Percentiles rank a stretch among this genome's conserved stretches.
Evolutionary conservation across 2,113 vertebrate genomes (phyloP).

Genomic region (Ceuthmochares aereus): DNA sequence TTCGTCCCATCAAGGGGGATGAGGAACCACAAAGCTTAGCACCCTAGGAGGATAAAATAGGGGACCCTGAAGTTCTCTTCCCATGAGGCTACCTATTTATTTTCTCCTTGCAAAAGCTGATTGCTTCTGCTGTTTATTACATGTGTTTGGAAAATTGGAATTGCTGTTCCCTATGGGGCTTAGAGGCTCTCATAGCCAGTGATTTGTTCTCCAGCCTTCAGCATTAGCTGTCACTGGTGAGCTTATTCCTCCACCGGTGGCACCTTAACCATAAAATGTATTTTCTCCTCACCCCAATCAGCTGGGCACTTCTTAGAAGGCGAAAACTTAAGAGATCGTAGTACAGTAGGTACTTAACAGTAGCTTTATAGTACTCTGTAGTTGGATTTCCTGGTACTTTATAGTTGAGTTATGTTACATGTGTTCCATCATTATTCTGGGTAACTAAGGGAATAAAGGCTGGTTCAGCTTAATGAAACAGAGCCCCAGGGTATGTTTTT

Average conservation of each 20-base stretch:
- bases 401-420: neutral
- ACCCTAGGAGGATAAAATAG: neutral
- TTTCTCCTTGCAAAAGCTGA: neutral
- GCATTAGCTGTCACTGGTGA: neutral
- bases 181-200: neutral
- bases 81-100: neutral
- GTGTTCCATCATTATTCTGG: neutral
- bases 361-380: neutral
- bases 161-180: neutral
- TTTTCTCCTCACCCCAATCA: neutral
- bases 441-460: neutral
- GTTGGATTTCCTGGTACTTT: neutral
- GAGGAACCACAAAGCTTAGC: neutral
- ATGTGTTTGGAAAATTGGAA: neutral
- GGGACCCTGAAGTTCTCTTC: neutral
- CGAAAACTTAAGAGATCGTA: neutral
- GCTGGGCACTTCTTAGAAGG: neutral
- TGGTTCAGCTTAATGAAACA: neutral
- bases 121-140: neutral
- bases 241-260: fast-evolving
- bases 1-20: neutral
- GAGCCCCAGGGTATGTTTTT: neutral
- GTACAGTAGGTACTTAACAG: neutral
- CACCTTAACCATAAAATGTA: neutral
- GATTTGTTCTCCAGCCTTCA: neutral